Conservation (phyloP, 1,140 invertebrate species). For the Drosophila paulistorum region DNA sequence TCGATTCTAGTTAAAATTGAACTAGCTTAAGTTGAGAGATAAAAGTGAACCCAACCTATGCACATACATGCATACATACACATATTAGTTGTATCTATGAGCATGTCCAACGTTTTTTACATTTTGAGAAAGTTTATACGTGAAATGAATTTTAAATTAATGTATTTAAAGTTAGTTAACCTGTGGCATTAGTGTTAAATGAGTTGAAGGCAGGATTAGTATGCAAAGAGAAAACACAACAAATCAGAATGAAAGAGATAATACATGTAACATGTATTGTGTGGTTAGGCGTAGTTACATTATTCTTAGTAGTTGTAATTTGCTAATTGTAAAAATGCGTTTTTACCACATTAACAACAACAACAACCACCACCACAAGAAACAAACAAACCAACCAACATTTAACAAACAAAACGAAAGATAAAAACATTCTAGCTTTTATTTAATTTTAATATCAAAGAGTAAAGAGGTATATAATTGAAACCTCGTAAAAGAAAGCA, state of each 20-base stretch:
- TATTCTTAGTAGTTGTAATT: slow-evolving; percentile 66
- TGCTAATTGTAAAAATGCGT: slow-evolving; percentile 58
- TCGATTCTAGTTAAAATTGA: slow-evolving; percentile 63
- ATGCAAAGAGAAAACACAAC: slow-evolving; percentile 19
- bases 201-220: slow-evolving; percentile 49
- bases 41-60: slow-evolving; percentile 44
- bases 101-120: slow-evolving; percentile 71
- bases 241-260: slow-evolving; percentile 16
- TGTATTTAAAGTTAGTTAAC: slow-evolving; percentile 61
- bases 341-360: slow-evolving; percentile 50
- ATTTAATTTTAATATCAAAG: slow-evolving; percentile 57
- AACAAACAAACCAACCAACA: slow-evolving; percentile 30
- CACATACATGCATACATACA: slow-evolving; percentile 21
- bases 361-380: slow-evolving; percentile 20
- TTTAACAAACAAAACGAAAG: slow-evolving; percentile 14
- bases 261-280: slow-evolving; percentile 36
- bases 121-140: slow-evolving; percentile 77
- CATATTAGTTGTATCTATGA: slow-evolving; percentile 26
- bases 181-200: slow-evolving; percentile 62
- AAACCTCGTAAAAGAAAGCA: slow-evolving; percentile 27
- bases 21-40: slow-evolving; percentile 50
- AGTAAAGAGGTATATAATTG: slow-evolving; percentile 48
- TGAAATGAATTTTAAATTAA: slow-evolving; percentile 51
- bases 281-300: slow-evolving; percentile 26
- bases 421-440: slow-evolving; percentile 32